Conservation (phyloP, 2,797 vertebrate genomes). For the Phoxinus dragarum region DNA sequence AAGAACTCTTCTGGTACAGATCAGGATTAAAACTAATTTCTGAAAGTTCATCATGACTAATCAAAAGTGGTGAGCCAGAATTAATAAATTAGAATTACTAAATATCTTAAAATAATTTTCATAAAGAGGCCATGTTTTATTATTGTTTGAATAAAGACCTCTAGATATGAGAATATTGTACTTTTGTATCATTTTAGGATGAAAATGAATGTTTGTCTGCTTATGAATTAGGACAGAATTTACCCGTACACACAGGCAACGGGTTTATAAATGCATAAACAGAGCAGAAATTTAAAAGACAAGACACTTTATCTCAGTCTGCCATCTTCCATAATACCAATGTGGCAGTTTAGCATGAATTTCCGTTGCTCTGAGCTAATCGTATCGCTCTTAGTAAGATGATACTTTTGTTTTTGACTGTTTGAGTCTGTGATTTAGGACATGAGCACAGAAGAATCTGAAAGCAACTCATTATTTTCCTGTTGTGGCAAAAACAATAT, state of each 20-base stretch:
- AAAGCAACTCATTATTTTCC: not conserved
- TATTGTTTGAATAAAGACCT: constrained; percentile 32
- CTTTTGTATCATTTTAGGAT: constrained; percentile 39
- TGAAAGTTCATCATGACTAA: constrained; percentile 42
- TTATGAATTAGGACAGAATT: not conserved
- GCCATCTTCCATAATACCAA: constrained; percentile 2
- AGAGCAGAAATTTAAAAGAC: not conserved
- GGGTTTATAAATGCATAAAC: constrained; percentile 13
- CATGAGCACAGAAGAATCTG: not conserved
- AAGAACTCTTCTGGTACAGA: constrained; percentile 33
- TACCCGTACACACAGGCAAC: not conserved
- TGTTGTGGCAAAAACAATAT: constrained; percentile 5
- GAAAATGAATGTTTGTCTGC: constrained; percentile 8
- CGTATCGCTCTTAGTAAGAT: not conserved
- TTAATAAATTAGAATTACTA: constrained; percentile 52
- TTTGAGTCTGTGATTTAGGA: constrained; percentile 11
- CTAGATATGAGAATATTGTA: constrained; percentile 34
- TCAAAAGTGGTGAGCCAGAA: constrained; percentile 55
- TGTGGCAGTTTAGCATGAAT: not conserved
- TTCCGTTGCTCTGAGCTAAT: constrained; percentile 2
- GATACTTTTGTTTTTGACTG: constrained; percentile 5
- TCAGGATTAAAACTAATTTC: constrained; percentile 41
- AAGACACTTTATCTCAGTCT: not conserved
- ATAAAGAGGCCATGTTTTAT: constrained; percentile 34
- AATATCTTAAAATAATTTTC: constrained; percentile 51